Evolutionary conservation across 2,888 invertebrate genomes (phyloP), one percentile per base, ranked within the genome.

Genomic region (Harpagoxenus sublaevis): DNA sequence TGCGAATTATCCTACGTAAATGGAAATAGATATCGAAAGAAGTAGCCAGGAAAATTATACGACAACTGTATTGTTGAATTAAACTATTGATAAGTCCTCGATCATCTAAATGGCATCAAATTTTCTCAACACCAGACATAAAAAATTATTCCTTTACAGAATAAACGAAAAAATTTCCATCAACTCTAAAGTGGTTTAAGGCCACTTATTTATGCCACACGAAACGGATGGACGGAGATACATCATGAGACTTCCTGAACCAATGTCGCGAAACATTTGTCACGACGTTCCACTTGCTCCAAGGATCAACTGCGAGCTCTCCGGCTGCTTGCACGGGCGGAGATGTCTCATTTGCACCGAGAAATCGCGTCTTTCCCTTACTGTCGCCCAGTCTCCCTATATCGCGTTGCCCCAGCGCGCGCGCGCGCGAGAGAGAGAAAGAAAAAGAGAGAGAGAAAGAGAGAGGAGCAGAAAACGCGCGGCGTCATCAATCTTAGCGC

Each of bases 401-500:
- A 57, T 62, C n/a, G 53, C 68, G 35, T 70, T 28, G n/a, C 65
- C 62, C 66, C 65, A 62, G 65, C 70, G 57, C 84, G 63, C 77
- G 83, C 86, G 68, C 84, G 84, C 85, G 78, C 84, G 83, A 87
- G 68, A 85, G 84, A 85, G 77, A 85, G 66, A 82, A 74, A 84
- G 86, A 85, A 66, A 86, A 78, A 85, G 87, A 83, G 74, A 31
- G 31, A 31, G 31, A 31, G 31, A 35, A 0, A 6, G 35, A 35
- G 35, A 35, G 35, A 83, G 74, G 81, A 84, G 18, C 48, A 9
- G 60, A 81, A 23, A 62, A 71, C 90, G 75, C 81, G 81, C 82
- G 88, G 57, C 88, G 92, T 94, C 94, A 95, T 95, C 94, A 95
- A 95, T 95, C 95, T 95, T 94, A 75, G 85, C 77, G 82, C 84